Evolutionary conservation across 1,140 invertebrate genomes (phyloP), one percentile per base, ranked within the genome.

Genomic region (Ips nitidus): DNA sequence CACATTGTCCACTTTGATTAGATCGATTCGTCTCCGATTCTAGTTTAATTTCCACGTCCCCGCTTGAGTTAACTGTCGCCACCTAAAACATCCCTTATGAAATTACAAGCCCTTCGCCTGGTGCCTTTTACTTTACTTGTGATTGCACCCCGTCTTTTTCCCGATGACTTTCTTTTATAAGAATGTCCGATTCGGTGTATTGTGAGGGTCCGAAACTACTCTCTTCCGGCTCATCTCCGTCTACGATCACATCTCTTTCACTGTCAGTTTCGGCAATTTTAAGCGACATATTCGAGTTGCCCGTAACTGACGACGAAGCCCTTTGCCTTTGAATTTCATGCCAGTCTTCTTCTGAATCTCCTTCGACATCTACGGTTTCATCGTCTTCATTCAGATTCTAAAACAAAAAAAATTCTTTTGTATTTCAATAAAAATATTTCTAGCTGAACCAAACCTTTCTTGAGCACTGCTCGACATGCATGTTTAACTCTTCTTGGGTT

Each of bases 391-490:
- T 74, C 45, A 75, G 52, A 65, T 69, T 70, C 69, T 70, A 53
- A 59, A 70, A 70, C 36, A 58, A 52, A 2, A n/a, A 62, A 69
- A 64, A 0, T 50, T 50, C 7, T 22, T 50, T 50, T 3, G 2
- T 8, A 22, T 3, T 50, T 50, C 39, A 39, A 3, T 8, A 22
- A 7, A 5, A 36, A 47, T 47, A 47, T 22, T 37, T 8, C 8
- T 7, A 52, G 64, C 60, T 41, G 47, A 64, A 40, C 7, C 42
- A 62, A 73, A 79, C 79, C 74, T 86, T 85, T 73, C 82, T 80
- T 2, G 90, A 77, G 76, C 90, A 92, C 41, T 86, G 80, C 75
- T 90, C 87, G n/a, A 91, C 89, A 78, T 92, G 90, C 73, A 87
- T 82, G 80, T 89, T 87, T 42, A 92, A 78, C 77, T 93, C 90